Evolutionary conservation across 1,140 invertebrate genomes (phyloP).

Genomic region (Cotesia vestalis): DNA sequence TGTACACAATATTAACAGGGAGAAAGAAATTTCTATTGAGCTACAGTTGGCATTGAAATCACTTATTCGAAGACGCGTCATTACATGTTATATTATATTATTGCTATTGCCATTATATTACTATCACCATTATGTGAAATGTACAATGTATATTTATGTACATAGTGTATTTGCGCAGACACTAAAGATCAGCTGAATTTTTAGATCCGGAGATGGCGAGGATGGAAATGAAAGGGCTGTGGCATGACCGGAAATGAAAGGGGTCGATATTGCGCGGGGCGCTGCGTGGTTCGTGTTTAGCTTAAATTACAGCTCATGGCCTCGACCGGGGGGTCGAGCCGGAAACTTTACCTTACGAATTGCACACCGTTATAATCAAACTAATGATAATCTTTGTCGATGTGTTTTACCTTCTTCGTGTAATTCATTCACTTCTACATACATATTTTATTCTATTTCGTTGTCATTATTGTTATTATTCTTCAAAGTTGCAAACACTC

Average conservation of each 20-base stretch:
- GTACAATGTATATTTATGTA: no score
- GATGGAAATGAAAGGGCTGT: slow-evolving; percentile 3
- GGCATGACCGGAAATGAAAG: slow-evolving; percentile 8
- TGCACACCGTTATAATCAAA: slow-evolving; percentile 25
- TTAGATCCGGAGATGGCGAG: slow-evolving; percentile 7
- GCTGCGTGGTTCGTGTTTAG: slow-evolving; percentile 42
- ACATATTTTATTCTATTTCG: no score
- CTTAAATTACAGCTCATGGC: slow-evolving; percentile 35
- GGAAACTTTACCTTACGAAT: slow-evolving; percentile 40
- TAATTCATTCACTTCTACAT: background rate
- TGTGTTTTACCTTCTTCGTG: slow-evolving; percentile 12
- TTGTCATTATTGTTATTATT: background rate
- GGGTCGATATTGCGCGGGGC: slow-evolving; percentile 31
- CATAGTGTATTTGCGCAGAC: no score
- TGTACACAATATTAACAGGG: background rate
- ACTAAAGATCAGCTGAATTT: background rate
- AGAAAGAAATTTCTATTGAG: slow-evolving; percentile 16
- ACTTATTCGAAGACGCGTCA: background rate
- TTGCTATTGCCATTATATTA: no score
- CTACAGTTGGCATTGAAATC: slow-evolving; percentile 22
- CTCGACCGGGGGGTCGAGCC: slow-evolving; percentile 38
- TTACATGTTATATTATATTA: background rate
- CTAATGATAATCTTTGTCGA: slow-evolving; percentile 29
- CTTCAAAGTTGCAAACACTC: slow-evolving; percentile 5
- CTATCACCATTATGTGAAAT: no score